These are phyloP conservation scores for Bombus balteatus DNA, from an alignment of 1,140 invertebrate species.

Conservation along the genomic window DNA sequence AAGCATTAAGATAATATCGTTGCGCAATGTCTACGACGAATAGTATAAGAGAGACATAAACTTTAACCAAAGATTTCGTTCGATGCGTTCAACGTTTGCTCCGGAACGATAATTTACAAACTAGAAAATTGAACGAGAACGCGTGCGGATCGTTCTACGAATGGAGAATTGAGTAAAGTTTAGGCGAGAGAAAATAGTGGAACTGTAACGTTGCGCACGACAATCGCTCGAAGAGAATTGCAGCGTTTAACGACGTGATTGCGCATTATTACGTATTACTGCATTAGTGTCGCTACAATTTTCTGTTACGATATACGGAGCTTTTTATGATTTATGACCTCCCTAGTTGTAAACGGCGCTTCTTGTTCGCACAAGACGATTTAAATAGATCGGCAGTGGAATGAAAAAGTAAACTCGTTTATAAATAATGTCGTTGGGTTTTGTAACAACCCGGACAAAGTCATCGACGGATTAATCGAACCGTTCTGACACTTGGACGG, in stretches of 20 bases:
- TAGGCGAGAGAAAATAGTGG: not conserved
- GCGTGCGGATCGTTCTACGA: too few species aligned
- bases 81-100: too few species aligned
- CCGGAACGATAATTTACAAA: not conserved
- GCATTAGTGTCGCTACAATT: conserved; percentile 24
- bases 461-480: conserved; percentile 62
- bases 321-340: not conserved
- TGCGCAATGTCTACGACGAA: conserved; percentile 14
- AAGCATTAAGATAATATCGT: conserved; percentile 46
- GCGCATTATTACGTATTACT: not conserved
- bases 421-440: conserved; percentile 36
- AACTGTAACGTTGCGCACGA: not conserved
- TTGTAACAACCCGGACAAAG: conserved; percentile 65
- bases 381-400: too few species aligned
- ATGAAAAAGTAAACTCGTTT: not conserved
- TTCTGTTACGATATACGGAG: not conserved
- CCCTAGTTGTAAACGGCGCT: not conserved
- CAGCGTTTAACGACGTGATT: conserved; percentile 23
- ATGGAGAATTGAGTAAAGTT: not conserved
- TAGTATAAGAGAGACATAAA: not conserved
- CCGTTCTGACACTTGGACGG: conserved; percentile 59
- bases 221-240: too few species aligned
- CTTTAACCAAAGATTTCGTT: not conserved
- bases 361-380: too few species aligned
- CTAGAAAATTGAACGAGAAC: not conserved